phyloP scores from a whole-genome alignment of 1,140 invertebrate species.

The Cryptotermes secundus region DNA sequence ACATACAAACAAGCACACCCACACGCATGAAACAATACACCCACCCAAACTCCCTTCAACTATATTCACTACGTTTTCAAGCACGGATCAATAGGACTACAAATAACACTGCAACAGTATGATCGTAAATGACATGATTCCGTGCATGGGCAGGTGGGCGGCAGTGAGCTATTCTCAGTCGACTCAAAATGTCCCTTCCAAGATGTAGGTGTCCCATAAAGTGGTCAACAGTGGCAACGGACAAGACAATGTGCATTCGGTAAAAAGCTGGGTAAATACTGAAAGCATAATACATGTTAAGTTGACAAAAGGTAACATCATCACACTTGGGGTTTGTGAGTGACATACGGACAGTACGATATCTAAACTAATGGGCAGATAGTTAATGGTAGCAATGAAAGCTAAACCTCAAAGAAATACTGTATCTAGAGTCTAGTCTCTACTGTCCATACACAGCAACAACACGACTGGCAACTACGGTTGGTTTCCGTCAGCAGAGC shows the following conservation, averaged over 20 bases:
- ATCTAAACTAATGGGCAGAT: slow-evolving; percentile 33
- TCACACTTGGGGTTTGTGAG: slow-evolving; percentile 35
- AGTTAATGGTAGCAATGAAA: slow-evolving; percentile 34
- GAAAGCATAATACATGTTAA: slow-evolving; percentile 36
- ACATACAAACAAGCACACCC: background rate
- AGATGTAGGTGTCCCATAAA: slow-evolving; percentile 39
- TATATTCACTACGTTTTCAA: background rate
- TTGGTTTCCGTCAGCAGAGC: slow-evolving; percentile 36
- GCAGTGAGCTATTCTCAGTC: slow-evolving; percentile 23
- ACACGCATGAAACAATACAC: slow-evolving; percentile 22
- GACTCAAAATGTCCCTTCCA: slow-evolving; percentile 24
- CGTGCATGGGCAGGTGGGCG: slow-evolving; percentile 17
- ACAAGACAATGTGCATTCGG: slow-evolving; percentile 37
- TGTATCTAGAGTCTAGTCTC: slow-evolving; percentile 34
- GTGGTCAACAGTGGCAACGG: slow-evolving; percentile 34
- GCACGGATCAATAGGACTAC: slow-evolving; percentile 22
- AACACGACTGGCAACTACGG: slow-evolving; percentile 36
- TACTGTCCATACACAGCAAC: slow-evolving; percentile 37
- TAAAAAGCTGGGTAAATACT: slow-evolving; percentile 35
- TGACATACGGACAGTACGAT: slow-evolving; percentile 31
- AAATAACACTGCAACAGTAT: slow-evolving; percentile 28
- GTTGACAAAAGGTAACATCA: slow-evolving; percentile 35
- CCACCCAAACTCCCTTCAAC: slow-evolving; percentile 16
- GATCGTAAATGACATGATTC: slow-evolving; percentile 14
- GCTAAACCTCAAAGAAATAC: slow-evolving; percentile 34